These are phyloP conservation scores for Tetragonisca angustula DNA, from an alignment of 2,888 invertebrate species.

Conservation along the genomic window DNA sequence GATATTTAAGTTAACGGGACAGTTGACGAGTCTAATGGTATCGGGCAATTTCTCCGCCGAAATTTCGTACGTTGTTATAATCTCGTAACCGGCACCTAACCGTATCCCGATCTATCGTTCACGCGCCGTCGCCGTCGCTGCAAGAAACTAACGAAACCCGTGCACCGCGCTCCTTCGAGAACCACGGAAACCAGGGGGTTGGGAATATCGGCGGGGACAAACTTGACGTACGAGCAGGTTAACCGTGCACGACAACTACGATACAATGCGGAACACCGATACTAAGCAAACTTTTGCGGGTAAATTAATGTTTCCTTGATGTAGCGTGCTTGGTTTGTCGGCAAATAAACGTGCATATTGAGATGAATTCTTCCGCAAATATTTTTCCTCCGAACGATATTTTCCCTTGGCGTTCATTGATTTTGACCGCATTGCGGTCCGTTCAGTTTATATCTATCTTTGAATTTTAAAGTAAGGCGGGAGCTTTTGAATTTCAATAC, in stretches of 20 bases:
- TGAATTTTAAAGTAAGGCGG: neutral
- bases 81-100: neutral
- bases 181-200: neutral
- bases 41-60: conserved; percentile 7
- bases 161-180: neutral
- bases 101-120: neutral
- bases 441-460: neutral
- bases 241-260: conserved; percentile 15
- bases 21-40: conserved; percentile 18
- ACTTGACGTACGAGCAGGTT: neutral
- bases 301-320: conserved; percentile 47
- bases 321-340: conserved; percentile 18
- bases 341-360: conserved; percentile 24
- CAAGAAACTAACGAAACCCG: conserved; percentile 2
- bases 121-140: neutral
- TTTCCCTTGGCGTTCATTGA: neutral
- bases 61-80: neutral
- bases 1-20: conserved; percentile 46
- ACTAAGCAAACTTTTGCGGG: conserved; percentile 31
- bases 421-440: neutral
- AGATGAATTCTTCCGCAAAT: conserved; percentile 11
- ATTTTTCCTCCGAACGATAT: neutral
- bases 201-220: neutral
- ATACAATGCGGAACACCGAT: conserved; percentile 12
- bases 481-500: neutral